phyloP scores from a whole-genome alignment of 2,797 vertebrate species.

The Loriculus beryllinus region DNA sequence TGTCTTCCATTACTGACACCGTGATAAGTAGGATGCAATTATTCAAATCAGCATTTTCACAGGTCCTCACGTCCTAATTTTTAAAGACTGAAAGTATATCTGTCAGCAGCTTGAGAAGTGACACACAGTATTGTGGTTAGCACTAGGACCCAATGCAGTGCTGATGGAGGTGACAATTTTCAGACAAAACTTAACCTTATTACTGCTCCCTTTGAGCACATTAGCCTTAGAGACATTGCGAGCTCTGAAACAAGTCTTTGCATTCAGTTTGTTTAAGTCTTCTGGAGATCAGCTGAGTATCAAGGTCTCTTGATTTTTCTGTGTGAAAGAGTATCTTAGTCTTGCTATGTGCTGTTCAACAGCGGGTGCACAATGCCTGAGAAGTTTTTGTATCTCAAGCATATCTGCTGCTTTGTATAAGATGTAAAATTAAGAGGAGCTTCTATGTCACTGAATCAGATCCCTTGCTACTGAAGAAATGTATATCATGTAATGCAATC shows the following conservation, averaged over 20 bases:
- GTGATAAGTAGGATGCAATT: neutral
- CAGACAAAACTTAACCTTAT: neutral
- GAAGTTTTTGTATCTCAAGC: neutral
- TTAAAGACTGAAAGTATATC: neutral
- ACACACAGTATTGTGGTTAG: neutral
- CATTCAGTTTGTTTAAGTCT: neutral
- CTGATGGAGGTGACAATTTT: neutral
- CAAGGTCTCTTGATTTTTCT: neutral
- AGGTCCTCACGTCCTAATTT: slow-evolving; percentile 8
- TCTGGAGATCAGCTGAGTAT: neutral
- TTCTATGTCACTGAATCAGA: neutral
- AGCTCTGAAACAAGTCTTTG: neutral
- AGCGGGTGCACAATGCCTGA: neutral
- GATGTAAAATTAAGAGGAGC: neutral
- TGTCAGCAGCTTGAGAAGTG: neutral
- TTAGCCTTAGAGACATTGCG: neutral
- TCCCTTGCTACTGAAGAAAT: neutral
- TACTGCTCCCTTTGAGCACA: neutral
- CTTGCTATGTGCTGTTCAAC: neutral
- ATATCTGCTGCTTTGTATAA: neutral
- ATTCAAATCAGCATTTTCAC: slow-evolving; percentile 21
- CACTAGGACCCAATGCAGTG: neutral
- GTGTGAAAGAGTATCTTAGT: neutral
- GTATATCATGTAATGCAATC: neutral
- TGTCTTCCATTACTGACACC: neutral